phyloP scores from a whole-genome alignment of 2,797 vertebrate species.

The Aphelocoma californica region DNA sequence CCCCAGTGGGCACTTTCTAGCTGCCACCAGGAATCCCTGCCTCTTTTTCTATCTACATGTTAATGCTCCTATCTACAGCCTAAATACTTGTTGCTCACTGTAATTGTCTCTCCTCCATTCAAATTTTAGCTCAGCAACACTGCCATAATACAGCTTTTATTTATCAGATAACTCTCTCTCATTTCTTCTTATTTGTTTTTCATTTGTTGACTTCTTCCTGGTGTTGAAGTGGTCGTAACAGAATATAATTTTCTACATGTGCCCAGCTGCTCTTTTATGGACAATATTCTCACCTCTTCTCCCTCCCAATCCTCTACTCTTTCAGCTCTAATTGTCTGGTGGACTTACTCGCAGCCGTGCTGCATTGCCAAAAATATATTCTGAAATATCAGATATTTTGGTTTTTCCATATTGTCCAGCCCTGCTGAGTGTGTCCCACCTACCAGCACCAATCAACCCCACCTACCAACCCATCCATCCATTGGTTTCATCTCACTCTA shows the following conservation, averaged over 20 bases:
- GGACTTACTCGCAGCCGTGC: neutral
- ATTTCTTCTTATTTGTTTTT: neutral
- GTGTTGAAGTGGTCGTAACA: neutral
- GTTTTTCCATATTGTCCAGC: neutral
- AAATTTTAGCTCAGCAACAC: neutral
- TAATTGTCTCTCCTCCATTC: neutral
- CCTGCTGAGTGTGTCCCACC: neutral
- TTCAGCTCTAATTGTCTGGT: neutral
- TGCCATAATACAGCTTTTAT: neutral
- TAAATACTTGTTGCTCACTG: neutral
- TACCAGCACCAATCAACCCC: neutral
- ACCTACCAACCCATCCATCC: neutral
- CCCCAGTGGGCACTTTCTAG: conserved; percentile 16
- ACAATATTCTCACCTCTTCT: neutral
- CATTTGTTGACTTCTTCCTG: neutral
- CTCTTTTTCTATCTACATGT: conserved; percentile 2
- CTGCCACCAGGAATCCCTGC: conserved; percentile 25
- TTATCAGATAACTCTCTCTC: neutral
- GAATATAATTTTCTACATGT: neutral
- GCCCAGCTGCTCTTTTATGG: neutral
- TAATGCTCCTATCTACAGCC: conserved; percentile 6
- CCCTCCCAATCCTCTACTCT: neutral
- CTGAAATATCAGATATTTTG: neutral
- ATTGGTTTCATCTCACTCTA: neutral
- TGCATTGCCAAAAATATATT: neutral